Conservation (phyloP, 2,888 invertebrate species). For the Conus canariensis region DNA sequence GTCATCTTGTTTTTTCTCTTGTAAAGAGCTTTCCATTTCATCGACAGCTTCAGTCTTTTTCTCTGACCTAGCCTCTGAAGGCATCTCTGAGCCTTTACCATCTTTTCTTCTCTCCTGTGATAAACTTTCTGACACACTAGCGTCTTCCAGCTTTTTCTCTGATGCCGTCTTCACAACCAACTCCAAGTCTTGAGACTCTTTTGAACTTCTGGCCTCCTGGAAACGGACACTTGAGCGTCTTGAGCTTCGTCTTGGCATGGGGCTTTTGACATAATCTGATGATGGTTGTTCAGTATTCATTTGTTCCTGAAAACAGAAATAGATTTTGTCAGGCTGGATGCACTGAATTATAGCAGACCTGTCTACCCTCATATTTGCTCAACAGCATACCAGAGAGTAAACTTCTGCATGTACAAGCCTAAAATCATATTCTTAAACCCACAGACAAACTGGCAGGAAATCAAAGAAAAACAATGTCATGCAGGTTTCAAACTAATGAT, state of each 20-base stretch:
- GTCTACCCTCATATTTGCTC: too few species aligned
- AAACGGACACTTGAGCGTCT: slow-evolving; percentile 36
- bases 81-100: not conserved
- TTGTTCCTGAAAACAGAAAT: not conserved
- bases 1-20: too few species aligned
- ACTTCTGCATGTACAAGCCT: too few species aligned
- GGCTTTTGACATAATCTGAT: not conserved
- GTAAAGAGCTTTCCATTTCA: too few species aligned
- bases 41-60: too few species aligned
- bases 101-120: not conserved
- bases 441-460: too few species aligned
- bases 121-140: not conserved
- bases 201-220: not conserved
- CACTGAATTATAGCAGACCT: not conserved
- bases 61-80: not conserved
- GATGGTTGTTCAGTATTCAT: not conserved
- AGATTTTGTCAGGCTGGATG: not conserved
- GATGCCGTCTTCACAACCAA: not conserved
- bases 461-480: too few species aligned
- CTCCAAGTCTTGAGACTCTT: not conserved
- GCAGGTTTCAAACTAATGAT: too few species aligned
- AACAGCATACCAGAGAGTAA: too few species aligned
- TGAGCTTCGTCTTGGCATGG: slow-evolving; percentile 20
- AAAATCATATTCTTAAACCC: too few species aligned
- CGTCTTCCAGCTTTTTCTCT: not conserved